Evolutionary conservation across 2,888 invertebrate species (phyloP).

Genomic region (Hirudinaria manillensis): DNA sequence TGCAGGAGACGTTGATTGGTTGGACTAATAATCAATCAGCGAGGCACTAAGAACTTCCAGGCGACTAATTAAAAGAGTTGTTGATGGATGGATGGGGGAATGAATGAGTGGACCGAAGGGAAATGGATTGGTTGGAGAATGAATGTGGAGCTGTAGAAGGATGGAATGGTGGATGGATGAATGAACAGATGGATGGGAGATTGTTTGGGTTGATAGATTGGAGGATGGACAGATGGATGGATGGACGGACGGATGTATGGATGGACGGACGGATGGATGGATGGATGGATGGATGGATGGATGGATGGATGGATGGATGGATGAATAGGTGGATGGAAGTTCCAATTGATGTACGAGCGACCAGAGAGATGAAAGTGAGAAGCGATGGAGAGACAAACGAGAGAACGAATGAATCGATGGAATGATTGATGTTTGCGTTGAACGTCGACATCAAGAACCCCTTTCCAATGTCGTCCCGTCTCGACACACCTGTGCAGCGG

Average conservation of each 20-base stretch:
- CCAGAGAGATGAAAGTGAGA: not conserved
- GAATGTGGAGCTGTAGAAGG: not conserved
- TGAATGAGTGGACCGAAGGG: too few relatives aligned
- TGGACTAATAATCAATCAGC: too few relatives aligned
- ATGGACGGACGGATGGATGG: constrained; percentile 12
- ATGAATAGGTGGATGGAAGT: not conserved
- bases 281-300: not conserved
- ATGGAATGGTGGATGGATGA: not conserved
- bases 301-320: not conserved
- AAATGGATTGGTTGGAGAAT: not conserved
- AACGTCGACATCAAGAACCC: too few relatives aligned
- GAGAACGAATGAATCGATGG: too few relatives aligned
- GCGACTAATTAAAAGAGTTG: too few relatives aligned
- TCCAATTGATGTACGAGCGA: not conserved
- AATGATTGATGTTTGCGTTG: too few relatives aligned
- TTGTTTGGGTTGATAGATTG: not conserved
- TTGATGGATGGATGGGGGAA: too few relatives aligned
- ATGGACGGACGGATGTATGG: not conserved
- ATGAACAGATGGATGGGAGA: not conserved
- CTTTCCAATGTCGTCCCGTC: too few relatives aligned
- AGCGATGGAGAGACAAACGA: too few relatives aligned
- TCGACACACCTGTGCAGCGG: too few relatives aligned
- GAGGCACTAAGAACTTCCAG: too few relatives aligned
- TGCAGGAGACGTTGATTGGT: too few relatives aligned
- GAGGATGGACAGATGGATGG: not conserved